Percentiles rank a stretch among this genome's conserved stretches.
These are phyloP conservation scores for Stichopus horrens DNA, from an alignment of 53 echinoderm and acorn worm species.

Conservation along the genomic window DNA sequence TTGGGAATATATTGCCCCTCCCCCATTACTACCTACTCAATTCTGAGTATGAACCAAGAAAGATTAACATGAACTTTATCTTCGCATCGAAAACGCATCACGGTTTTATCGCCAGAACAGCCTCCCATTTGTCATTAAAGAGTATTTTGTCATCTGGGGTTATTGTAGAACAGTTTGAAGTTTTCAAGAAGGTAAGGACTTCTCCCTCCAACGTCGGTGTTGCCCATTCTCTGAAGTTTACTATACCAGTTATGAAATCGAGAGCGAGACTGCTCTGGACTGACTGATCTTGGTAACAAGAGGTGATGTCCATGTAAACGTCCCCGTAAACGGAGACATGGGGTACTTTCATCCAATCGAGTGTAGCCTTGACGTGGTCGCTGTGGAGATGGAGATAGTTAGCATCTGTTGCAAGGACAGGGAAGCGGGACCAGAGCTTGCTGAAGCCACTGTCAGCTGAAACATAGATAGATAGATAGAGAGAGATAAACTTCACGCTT, in stretches of 20 bases:
- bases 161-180: not conserved
- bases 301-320: conserved; percentile 28
- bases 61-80: too few relatives aligned
- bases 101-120: conserved; percentile 6
- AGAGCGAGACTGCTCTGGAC: not conserved
- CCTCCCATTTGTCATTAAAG: conserved; percentile 36
- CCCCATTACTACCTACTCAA: too few relatives aligned
- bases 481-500: too few relatives aligned
- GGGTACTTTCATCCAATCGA: conserved; percentile 29
- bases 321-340: not conserved
- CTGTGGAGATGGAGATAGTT: conserved; percentile 6
- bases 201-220: not conserved
- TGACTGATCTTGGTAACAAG: conserved; percentile 32
- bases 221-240: conserved; percentile 31
- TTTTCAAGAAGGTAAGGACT: conserved; percentile 32
- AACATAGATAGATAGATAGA: not conserved
- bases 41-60: too few relatives aligned
- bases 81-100: not conserved
- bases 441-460: conserved; percentile 25
- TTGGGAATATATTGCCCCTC: too few relatives aligned
- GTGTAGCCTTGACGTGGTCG: conserved; percentile 4
- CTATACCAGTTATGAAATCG: conserved; percentile 38
- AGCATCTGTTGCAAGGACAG: not conserved
- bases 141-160: conserved; percentile 1
- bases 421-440: conserved; percentile 27